Base-by-base conservation (phyloP, 2,888 invertebrate species). In the Globia sparganii region DNA sequence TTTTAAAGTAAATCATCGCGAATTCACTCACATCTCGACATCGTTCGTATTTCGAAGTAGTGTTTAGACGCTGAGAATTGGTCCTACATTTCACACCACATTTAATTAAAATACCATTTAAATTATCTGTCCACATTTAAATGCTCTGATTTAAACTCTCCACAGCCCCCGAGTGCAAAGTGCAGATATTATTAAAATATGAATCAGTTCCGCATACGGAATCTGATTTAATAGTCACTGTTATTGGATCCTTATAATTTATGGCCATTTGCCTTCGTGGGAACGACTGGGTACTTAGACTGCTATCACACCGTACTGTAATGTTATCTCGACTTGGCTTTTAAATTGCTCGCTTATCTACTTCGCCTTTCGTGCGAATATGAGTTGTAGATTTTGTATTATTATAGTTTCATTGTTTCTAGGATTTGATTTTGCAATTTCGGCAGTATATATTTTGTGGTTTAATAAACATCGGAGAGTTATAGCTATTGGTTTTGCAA, bases 211-310 rank as follows among this genome's bases (percentile, higher is more conserved):
- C 91, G 88, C 82, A 88, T 91, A 91, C 93, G 92, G 92, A 84
- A 91, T 93, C 92, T 94, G 94, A 95, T 95, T 95, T 95, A 95
- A 94, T 95, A 94, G 93, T 94, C 94, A 93, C 90, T 93, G 94
- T 94, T 96, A 96, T 95, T 95, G 96, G 94, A 94, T 94, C 93
- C 91, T 89, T 90, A 92, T 94, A 94, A 96, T 96, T 96, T 96
- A 96, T 95, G 89, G 90, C 90, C 82, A 87, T 90, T 88, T 88
- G 91, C 89, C 86, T 86, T 92, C 96, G 96, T 96, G 96, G 94
- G 96, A 96, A 96, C 90, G 89, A 85, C 67, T 69, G 81, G 78
- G 85, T 86, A 86, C 75, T 80, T 80, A 75, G 81, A 62, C 71
- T 70, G 70, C 76, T 87, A 87, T 88, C 87, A 87, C 84, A 85